A percentile compares a stretch with the other conserved stretches of the same genome.
phyloP scores from a whole-genome alignment of 2,888 invertebrate species.

The Latrodectus elegans region DNA sequence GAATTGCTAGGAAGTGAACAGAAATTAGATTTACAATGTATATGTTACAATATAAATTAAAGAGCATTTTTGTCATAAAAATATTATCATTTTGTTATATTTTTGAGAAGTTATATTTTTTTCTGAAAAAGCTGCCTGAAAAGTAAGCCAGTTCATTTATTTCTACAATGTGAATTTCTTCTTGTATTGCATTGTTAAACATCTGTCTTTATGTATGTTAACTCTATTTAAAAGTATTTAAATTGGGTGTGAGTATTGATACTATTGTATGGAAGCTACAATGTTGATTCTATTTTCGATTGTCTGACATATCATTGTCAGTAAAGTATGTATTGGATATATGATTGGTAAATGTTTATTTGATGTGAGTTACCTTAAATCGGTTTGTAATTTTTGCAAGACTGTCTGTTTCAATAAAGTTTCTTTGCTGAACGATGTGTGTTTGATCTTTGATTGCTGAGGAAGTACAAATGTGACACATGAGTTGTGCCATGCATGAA shows the following conservation, averaged over 20 bases:
- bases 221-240: constrained; percentile 39
- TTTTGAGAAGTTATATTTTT: not conserved
- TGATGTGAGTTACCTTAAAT: constrained; percentile 53
- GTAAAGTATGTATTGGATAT: constrained; percentile 52
- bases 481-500: not conserved
- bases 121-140: not conserved
- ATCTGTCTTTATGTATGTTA: constrained; percentile 31
- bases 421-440: constrained; percentile 67
- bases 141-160: constrained; percentile 10
- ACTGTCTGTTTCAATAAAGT: constrained; percentile 65
- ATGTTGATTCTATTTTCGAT: constrained; percentile 10
- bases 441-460: constrained; percentile 63
- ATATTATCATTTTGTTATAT: too few relatives aligned
- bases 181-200: constrained; percentile 43
- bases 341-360: constrained; percentile 60
- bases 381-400: constrained; percentile 64
- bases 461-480: not conserved
- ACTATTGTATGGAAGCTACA: constrained; percentile 52
- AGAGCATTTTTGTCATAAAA: too few relatives aligned
- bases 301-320: not conserved
- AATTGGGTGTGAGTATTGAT: constrained; percentile 45
- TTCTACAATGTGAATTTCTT: constrained; percentile 14
- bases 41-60: too few relatives aligned
- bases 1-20: too few relatives aligned
- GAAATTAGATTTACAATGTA: too few relatives aligned